phyloP scores from a whole-genome alignment of 2,888 invertebrate species.

The Sarcophaga variegata region DNA sequence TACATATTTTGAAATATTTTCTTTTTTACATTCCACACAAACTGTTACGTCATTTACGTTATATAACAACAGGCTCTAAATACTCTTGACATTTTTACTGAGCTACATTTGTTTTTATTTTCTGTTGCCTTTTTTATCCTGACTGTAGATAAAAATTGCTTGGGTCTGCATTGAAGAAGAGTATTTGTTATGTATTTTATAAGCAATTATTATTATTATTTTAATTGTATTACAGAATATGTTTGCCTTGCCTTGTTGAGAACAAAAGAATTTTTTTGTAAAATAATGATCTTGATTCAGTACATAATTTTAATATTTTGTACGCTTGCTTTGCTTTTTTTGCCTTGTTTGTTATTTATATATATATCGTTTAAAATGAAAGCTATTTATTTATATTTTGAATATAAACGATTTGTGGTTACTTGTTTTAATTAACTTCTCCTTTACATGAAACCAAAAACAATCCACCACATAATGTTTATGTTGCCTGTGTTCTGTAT shows the following conservation, averaged over 20 bases:
- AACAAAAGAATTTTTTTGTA: too few species aligned
- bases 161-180: too few species aligned
- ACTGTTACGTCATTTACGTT: too few species aligned
- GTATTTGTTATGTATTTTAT: background rate
- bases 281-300: background rate
- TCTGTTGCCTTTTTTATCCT: background rate
- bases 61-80: background rate
- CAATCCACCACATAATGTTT: background rate
- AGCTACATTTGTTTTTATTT: slow-evolving; percentile 45
- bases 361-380: slow-evolving; percentile 38
- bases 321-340: slow-evolving; percentile 36
- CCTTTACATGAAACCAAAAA: slow-evolving; percentile 42
- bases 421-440: slow-evolving; percentile 6
- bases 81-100: slow-evolving; percentile 13
- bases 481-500: slow-evolving; percentile 16
- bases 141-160: too few species aligned
- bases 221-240: slow-evolving; percentile 33
- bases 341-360: slow-evolving; percentile 33
- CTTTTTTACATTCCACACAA: too few species aligned
- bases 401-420: slow-evolving; percentile 32
- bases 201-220: slow-evolving; percentile 19
- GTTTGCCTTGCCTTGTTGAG: background rate
- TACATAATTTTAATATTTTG: slow-evolving; percentile 43
- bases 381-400: slow-evolving; percentile 43
- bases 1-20: slow-evolving; percentile 30